These are phyloP conservation scores for Osmoderma eremita DNA, from an alignment of 2,888 invertebrate species.

Conservation along the genomic window DNA sequence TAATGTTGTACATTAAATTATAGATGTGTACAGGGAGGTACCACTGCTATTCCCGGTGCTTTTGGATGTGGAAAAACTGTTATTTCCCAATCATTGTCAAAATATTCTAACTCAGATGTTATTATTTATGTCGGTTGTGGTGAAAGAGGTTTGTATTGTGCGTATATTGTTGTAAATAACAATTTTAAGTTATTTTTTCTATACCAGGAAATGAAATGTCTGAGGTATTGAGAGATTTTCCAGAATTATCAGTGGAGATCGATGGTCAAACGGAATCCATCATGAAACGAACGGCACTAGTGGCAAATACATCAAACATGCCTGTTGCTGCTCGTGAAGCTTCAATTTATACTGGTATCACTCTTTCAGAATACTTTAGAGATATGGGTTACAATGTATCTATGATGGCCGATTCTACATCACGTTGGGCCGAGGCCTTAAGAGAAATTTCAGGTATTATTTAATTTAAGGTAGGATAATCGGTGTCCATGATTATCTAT, in stretches of 20 bases:
- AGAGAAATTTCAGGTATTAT: conserved; percentile 92
- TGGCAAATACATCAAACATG: conserved; percentile 99
- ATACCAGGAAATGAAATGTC: conserved; percentile 94
- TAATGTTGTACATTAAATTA: conserved; percentile 34
- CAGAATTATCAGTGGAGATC: conserved; percentile 96
- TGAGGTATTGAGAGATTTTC: conserved; percentile 98
- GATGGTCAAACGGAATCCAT: conserved; percentile 97
- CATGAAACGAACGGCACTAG: conserved; percentile 99
- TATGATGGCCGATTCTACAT: conserved; percentile 99
- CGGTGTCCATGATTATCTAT: too few species aligned
- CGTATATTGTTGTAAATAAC: conserved; percentile 3
- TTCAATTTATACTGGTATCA: conserved; percentile 99
- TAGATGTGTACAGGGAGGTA: conserved; percentile 97
- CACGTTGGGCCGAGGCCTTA: conserved; percentile 99
- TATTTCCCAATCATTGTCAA: conserved; percentile 98
- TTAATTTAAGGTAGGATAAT: too few species aligned
- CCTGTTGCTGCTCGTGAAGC: conserved; percentile 99
- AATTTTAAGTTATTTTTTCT: conserved; percentile 51
- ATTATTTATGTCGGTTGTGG: conserved; percentile 99
- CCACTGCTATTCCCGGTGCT: conserved; percentile 98
- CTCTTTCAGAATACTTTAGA: conserved; percentile 99
- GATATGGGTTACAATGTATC: conserved; percentile 99
- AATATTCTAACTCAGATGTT: conserved; percentile 99
- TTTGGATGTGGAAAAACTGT: conserved; percentile 99
- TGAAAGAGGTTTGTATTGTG: conserved; percentile 77